Base-by-base conservation (phyloP, 2,113 vertebrate genomes). In the Verasper variegatus region DNA sequence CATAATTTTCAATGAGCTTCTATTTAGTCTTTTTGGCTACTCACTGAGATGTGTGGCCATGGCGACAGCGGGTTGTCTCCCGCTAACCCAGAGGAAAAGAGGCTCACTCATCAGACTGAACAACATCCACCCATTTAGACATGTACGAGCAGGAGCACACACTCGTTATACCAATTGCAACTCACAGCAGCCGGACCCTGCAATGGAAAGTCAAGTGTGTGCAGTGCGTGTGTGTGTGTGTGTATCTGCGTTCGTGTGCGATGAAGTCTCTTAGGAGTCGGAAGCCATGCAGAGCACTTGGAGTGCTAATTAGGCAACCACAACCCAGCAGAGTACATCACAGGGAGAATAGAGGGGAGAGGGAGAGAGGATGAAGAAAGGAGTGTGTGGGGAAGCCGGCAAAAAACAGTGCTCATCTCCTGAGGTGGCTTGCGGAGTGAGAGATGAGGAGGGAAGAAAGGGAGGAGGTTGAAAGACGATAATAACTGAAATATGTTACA, bases 301-400 rank as follows among this genome's bases (percentile, higher is more conserved):
- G 81, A 84, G 87, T 86, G 89, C 87, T 90, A 93, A 91, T 91
- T 92, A 89, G 86, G 82, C 85, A 86, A 80, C 86, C 87, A 88
- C 86, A 89, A 86, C 80, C 86, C 83, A 84, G 77, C 83, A 67
- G 85, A 83, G 76, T 90, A 81, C 82, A 92, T 89, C 86, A 89
- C 79, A 88, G 77, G 66, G 20, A 66, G 68, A 83, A 77, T 69
- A 45, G 76, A 82, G 78, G 55, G 51, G 69, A 66, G 76, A 61
- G 82, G 80, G 79, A 61, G 82, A 82, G 79, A 61, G 68, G 71
- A 67, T 56, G 31, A 68, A 82, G 68, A 73, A 74, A 86, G 45
- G 72, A 82, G 65, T 62, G 71, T 82, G 73, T 35, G 74, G 56
- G 72, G 82, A 74, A 76, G 70, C 67, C 45, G 64, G 31, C 56